A percentile compares a stretch with the other conserved stretches of the same genome.
Evolutionary conservation across 1,140 invertebrate species (phyloP).

Genomic region (Drosophila athabasca): DNA sequence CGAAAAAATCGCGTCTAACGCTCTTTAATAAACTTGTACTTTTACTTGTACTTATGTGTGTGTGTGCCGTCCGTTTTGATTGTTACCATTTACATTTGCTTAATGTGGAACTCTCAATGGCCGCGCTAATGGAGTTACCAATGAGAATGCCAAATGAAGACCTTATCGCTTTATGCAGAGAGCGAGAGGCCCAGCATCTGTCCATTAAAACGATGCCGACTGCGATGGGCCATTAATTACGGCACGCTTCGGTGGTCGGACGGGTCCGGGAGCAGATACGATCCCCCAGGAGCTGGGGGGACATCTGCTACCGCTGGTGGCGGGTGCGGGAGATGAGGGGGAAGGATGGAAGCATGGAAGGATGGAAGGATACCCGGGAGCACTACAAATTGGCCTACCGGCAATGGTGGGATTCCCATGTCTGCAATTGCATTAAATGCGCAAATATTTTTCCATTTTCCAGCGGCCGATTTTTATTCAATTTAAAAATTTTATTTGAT

Average conservation of each 20-base stretch:
- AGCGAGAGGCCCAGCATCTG: slow-evolving; percentile 43
- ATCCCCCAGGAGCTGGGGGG: neutral
- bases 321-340: neutral
- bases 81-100: slow-evolving; percentile 61
- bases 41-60: too few species aligned
- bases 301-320: slow-evolving; percentile 10
- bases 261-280: slow-evolving; percentile 1
- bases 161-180: slow-evolving; percentile 38
- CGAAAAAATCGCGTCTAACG: too few species aligned
- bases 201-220: slow-evolving; percentile 57
- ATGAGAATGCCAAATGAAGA: slow-evolving; percentile 50
- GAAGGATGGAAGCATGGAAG: neutral
- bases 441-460: slow-evolving; percentile 71
- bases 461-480: slow-evolving; percentile 77
- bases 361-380: neutral
- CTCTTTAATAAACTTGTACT: too few species aligned
- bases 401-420: slow-evolving; percentile 33
- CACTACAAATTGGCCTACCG: slow-evolving; percentile 57
- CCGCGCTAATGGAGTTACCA: slow-evolving; percentile 68
- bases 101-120: slow-evolving; percentile 60
- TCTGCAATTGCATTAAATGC: slow-evolving; percentile 74
- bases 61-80: slow-evolving; percentile 28
- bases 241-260: slow-evolving; percentile 38
- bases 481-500: slow-evolving; percentile 82
- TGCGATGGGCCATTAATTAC: slow-evolving; percentile 70